Percentiles rank a stretch among this genome's conserved stretches.
phyloP scores from a whole-genome alignment of 1,140 invertebrate species.

The Tetramorium simillimum region DNA sequence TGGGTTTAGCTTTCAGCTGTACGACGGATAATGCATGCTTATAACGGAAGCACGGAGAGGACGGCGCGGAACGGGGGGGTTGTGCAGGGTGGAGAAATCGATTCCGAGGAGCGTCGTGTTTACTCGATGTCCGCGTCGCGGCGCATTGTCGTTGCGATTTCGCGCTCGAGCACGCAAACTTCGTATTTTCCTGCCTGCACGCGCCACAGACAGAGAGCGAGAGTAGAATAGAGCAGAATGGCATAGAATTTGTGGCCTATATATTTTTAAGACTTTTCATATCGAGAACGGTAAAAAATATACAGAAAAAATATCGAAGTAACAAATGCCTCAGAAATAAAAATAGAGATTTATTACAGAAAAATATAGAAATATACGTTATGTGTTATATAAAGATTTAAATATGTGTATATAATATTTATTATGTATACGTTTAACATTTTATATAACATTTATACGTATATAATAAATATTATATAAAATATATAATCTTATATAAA shows the following conservation, averaged over 20 bases:
- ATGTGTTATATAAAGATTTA: not conserved
- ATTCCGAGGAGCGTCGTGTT: slow-evolving; percentile 70
- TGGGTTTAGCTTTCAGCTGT: slow-evolving; percentile 51
- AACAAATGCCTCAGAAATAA: not conserved
- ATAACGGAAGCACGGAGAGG: slow-evolving; percentile 49
- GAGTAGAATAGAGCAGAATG: slow-evolving; percentile 14
- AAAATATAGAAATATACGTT: not conserved
- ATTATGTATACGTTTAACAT: not conserved
- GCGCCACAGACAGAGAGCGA: slow-evolving; percentile 6
- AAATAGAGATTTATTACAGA: not conserved
- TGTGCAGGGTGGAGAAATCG: slow-evolving; percentile 67
- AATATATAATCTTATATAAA: not conserved
- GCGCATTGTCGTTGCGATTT: slow-evolving; percentile 70
- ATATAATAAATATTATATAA: not conserved
- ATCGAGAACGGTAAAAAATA: not conserved
- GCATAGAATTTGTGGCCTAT: slow-evolving; percentile 22
- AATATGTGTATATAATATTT: not conserved
- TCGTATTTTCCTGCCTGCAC: slow-evolving; percentile 58
- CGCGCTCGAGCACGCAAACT: slow-evolving; percentile 72
- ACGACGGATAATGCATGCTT: slow-evolving; percentile 45
- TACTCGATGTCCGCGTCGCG: slow-evolving; percentile 71
- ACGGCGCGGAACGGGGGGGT: slow-evolving; percentile 32
- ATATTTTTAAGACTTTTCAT: not conserved
- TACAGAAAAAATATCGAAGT: not conserved
- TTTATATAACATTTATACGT: not conserved